Evolutionary conservation across 2,113 vertebrate genomes (phyloP), one percentile per base, ranked within the genome.

Genomic region (Pteropus alecto): DNA sequence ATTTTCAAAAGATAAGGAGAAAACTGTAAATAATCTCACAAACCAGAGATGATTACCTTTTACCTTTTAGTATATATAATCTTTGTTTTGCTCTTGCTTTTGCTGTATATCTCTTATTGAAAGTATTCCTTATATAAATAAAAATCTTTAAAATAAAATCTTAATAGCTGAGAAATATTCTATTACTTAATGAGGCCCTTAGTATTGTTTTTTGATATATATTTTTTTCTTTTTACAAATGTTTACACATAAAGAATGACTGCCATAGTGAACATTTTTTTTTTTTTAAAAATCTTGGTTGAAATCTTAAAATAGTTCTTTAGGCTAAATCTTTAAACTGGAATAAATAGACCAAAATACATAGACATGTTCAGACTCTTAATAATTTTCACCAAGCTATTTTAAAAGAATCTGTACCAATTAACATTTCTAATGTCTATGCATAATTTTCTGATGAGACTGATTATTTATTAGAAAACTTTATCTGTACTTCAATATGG

Each of bases 61-160:
- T 26, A 63, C 24, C 46, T 46, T 87, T 77, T 77, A 54, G 33
- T 54, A 4, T 35, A 28, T 71, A 5, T n/a, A 14, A 68, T 58
- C 26, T 95, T 89, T 18, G 48, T 48, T 79, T 90, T 83, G 4
- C 2, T 74, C 16, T 43, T 87, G 21, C 19, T 68, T 71, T 83
- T 94, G 33, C 24, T 77, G 13, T 60, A 6, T 24, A 85, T 33
- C 0, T 93, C 2, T 94, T 90, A 16, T 87, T 90, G 70, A 83
- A 82, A 74, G 3, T 78, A 30, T 51, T 65, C 9, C 28, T 56
- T 85, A 68, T 43, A n/a, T 41, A 74, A 93, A 63, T 60, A 61
- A 51, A 65, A 41, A 35, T 90, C 43, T 95, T 81, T 93, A 67
- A 94, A 96, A 81, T 86, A 51, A 89, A 67, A 81, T 28, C 30